Evolutionary conservation across 2,888 invertebrate genomes (phyloP).

Genomic region (Atrina japonica): DNA sequence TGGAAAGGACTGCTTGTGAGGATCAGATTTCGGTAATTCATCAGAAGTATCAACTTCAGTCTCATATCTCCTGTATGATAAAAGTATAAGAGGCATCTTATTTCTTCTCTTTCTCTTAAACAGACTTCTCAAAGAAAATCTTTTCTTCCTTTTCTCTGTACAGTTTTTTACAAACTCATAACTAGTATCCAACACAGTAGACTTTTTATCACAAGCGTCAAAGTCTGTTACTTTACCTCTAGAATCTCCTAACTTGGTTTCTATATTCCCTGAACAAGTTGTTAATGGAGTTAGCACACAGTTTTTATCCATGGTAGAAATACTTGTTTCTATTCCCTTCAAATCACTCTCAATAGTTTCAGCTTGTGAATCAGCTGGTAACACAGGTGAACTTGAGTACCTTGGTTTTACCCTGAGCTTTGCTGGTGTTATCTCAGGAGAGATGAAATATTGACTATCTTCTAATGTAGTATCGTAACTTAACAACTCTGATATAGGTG

Average conservation of each 20-base stretch:
- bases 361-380: too few species aligned
- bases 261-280: too few species aligned
- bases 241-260: too few species aligned
- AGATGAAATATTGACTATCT: slow-evolving; percentile 20
- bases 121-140: slow-evolving; percentile 33
- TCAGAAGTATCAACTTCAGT: neutral
- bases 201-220: too few species aligned
- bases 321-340: neutral
- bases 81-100: slow-evolving; percentile 27
- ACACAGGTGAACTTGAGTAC: slow-evolving; percentile 43
- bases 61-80: slow-evolving; percentile 32
- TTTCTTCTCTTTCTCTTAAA: slow-evolving; percentile 14
- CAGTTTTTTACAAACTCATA: slow-evolving; percentile 30
- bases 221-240: too few species aligned
- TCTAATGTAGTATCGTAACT: slow-evolving; percentile 34
- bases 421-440: slow-evolving; percentile 17
- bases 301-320: too few species aligned
- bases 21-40: too few species aligned
- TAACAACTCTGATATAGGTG: slow-evolving; percentile 34
- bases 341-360: neutral
- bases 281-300: too few species aligned
- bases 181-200: too few species aligned
- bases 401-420: slow-evolving; percentile 26
- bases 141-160: slow-evolving; percentile 47
- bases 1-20: too few species aligned